Conservation (phyloP, 2,113 vertebrate species). For the Bucco capensis region DNA sequence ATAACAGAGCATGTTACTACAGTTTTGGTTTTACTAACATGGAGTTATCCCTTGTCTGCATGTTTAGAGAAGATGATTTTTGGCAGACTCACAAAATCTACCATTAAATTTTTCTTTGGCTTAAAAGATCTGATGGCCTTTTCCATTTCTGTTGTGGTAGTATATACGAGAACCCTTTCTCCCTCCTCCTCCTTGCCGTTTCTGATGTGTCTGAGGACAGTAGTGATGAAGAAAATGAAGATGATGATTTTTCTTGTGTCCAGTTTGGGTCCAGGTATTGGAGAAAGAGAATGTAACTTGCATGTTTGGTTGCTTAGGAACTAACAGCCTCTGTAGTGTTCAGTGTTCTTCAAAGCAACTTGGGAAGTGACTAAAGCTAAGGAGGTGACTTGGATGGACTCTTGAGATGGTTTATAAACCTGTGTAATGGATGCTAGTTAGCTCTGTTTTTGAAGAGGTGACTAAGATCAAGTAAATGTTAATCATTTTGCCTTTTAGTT, state of each 20-base stretch:
- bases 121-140: constrained; percentile 58
- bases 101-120: not conserved
- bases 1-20: not conserved
- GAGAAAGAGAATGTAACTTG: constrained; percentile 61
- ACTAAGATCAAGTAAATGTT: not conserved
- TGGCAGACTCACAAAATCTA: not conserved
- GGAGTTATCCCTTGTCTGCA: not conserved
- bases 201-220: constrained; percentile 93
- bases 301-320: constrained; percentile 67
- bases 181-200: constrained; percentile 89
- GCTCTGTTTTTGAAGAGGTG: not conserved
- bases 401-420: not conserved
- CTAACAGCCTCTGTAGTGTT: constrained; percentile 60
- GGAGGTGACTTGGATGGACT: not conserved
- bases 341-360: not conserved
- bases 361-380: not conserved
- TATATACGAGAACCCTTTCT: constrained; percentile 85
- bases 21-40: not conserved
- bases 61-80: not conserved
- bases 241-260: constrained; percentile 92
- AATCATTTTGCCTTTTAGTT: not conserved
- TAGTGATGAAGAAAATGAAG: constrained; percentile 86
- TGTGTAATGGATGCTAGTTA: not conserved
- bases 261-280: constrained; percentile 99
- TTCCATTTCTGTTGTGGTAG: constrained; percentile 75